Evolutionary conservation across 1,140 invertebrate genomes (phyloP), one percentile per base, ranked within the genome.

Genomic region (Plodia interpunctella): DNA sequence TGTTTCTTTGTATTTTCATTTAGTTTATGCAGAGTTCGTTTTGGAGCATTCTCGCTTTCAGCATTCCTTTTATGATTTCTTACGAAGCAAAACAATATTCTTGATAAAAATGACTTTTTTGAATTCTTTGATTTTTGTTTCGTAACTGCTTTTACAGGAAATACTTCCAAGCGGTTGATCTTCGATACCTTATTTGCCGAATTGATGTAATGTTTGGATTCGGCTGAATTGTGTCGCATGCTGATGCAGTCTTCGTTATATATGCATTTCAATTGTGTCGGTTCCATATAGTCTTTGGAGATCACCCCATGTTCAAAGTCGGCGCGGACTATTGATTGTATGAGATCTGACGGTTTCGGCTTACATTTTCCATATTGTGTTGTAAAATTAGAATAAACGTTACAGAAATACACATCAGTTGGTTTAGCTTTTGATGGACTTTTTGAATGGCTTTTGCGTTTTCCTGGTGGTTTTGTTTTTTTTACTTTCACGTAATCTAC

Each of bases 21-120:
- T 11, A 32, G 11, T 32, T 32, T 32, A 10, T 32, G 21, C 10
- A 10, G 30, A 10, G 30, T 6, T 32, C 4, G 1, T 32, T 32
- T 32, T 32, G 8, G 1, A 10, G 2, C 13, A 10, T 44, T 44
- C 15, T 44, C 38, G 38, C 38, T 44, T 15, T 17, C 15, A 44
- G 38, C 15, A 10, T 5, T 44, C n/a, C 38, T 44, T 2, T 44
- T 5, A 5, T 2, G 5, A 44, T 44, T 44, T 44, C 15, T 44
- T 44, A 44, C 38, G 38, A 44, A 65, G 58, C 50, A 61, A 55
- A 53, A 55, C 49, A 60, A 59, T n/a, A 65, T 49, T 54, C 55
- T 57, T 56, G n/a, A 13, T 17, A 66, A 53, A 53, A 21, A 54
- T 49, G n/a, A 25, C 13, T 32, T 52, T 57, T 56, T 60, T 50